These are phyloP conservation scores for Choristoneura fumiferana DNA, from an alignment of 1,140 invertebrate genomes.

Conservation along the genomic window DNA sequence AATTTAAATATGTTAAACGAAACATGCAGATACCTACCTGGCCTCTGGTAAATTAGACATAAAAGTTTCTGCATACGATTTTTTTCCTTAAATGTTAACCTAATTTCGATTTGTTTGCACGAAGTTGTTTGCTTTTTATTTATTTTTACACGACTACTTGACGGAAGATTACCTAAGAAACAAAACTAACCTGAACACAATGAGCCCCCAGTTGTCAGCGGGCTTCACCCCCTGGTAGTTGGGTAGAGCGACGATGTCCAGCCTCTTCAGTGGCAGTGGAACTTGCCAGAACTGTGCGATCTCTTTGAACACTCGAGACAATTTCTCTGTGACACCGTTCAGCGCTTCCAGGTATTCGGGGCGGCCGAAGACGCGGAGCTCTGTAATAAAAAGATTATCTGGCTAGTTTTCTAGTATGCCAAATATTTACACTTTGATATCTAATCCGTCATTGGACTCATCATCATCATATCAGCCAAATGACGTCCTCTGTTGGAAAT, in stretches of 20 bases:
- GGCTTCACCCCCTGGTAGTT: constrained; percentile 85
- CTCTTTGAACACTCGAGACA: constrained; percentile 49
- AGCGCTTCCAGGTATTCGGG: constrained; percentile 80
- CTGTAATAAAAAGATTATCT: constrained; percentile 31
- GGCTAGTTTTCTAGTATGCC: constrained; percentile 1
- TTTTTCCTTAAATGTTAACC: no score
- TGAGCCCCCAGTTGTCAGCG: constrained; percentile 87
- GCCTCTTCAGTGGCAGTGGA: constrained; percentile 83
- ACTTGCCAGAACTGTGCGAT: constrained; percentile 57
- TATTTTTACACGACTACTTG: no score
- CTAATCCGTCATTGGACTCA: background rate
- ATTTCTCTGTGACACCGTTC: constrained; percentile 66
- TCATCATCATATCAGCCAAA: no score
- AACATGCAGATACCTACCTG: constrained; percentile 30
- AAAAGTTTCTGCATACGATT: no score
- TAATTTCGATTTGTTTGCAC: no score
- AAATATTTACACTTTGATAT: constrained; percentile 1
- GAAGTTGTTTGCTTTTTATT: no score
- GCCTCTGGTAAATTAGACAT: constrained; percentile 20
- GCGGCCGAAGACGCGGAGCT: constrained; percentile 85
- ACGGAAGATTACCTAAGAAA: no score
- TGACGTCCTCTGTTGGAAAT: no score
- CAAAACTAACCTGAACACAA: constrained; percentile 86
- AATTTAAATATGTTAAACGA: constrained; percentile 10
- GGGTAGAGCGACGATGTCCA: constrained; percentile 92